phyloP scores from a whole-genome alignment of 2,113 vertebrate species.

The Eulacestoma nigropectus region DNA sequence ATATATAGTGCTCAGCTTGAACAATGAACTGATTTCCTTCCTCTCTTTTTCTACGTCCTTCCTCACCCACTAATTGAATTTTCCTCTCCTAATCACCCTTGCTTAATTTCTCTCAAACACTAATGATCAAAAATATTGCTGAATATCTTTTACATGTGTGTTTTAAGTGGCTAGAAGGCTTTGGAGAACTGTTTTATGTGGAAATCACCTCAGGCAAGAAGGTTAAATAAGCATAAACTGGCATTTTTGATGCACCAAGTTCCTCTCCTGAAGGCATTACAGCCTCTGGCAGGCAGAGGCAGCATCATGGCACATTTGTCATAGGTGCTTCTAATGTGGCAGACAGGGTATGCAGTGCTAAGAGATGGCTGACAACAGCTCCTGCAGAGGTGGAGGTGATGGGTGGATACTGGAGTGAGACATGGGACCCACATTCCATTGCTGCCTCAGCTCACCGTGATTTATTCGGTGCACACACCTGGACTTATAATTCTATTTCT shows the following conservation, averaged over 20 bases:
- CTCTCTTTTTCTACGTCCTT: not conserved
- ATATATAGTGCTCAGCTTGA: not conserved
- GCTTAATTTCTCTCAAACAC: not conserved
- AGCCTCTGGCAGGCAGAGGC: not conserved
- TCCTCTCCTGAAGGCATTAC: not conserved
- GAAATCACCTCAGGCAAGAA: not conserved
- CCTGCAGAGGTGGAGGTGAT: not conserved
- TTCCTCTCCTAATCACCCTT: not conserved
- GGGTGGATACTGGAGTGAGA: not conserved
- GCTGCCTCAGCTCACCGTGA: not conserved
- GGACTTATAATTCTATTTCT: not conserved
- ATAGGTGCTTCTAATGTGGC: not conserved
- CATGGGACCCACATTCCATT: not conserved
- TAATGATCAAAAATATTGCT: not conserved
- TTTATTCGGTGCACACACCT: not conserved
- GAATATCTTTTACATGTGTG: not conserved
- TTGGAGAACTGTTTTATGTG: not conserved
- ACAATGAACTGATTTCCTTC: constrained; percentile 20
- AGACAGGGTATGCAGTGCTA: not conserved
- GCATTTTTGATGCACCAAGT: not conserved
- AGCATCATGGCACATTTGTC: not conserved
- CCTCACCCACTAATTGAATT: not conserved
- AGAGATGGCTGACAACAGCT: not conserved
- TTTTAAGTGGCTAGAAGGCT: not conserved
- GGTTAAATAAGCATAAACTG: not conserved